Conservation (phyloP, 1,140 invertebrate species). For the Drosophila erecta region DNA sequence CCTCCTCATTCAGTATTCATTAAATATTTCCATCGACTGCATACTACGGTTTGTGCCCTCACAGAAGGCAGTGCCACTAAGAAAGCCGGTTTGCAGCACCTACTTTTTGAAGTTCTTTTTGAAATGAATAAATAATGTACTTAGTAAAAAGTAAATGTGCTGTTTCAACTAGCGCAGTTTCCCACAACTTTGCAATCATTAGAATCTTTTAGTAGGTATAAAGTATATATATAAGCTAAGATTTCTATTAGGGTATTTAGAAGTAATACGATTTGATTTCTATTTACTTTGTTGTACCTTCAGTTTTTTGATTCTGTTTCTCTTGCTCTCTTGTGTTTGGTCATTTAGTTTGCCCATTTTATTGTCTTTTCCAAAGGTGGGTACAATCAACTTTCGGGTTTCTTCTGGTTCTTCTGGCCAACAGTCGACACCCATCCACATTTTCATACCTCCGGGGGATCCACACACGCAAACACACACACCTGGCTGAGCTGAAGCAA, state of each 20-base stretch:
- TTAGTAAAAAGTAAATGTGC: too few species aligned
- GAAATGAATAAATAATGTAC: too few species aligned
- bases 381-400: constrained; percentile 27
- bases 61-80: not conserved
- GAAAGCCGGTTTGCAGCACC: not conserved
- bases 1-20: constrained; percentile 64
- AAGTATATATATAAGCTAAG: too few species aligned
- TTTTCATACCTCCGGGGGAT: not conserved
- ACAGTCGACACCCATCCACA: not conserved
- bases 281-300: constrained; percentile 8
- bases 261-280: not conserved
- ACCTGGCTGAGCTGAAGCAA: constrained; percentile 28
- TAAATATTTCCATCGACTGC: constrained; percentile 65
- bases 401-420: constrained; percentile 1
- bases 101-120: not conserved
- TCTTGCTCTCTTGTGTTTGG: constrained; percentile 16
- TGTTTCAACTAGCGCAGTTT: too few species aligned
- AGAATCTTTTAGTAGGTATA: too few species aligned
- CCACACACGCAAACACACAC: constrained; percentile 5
- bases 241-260: constrained; percentile 1
- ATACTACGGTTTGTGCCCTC: constrained; percentile 44
- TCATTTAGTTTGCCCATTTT: constrained; percentile 67
- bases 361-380: constrained; percentile 62
- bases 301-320: constrained; percentile 3
- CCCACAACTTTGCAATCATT: too few species aligned